phyloP scores from a whole-genome alignment of 2,797 vertebrate genomes.

The Megalops cyprinoides region DNA sequence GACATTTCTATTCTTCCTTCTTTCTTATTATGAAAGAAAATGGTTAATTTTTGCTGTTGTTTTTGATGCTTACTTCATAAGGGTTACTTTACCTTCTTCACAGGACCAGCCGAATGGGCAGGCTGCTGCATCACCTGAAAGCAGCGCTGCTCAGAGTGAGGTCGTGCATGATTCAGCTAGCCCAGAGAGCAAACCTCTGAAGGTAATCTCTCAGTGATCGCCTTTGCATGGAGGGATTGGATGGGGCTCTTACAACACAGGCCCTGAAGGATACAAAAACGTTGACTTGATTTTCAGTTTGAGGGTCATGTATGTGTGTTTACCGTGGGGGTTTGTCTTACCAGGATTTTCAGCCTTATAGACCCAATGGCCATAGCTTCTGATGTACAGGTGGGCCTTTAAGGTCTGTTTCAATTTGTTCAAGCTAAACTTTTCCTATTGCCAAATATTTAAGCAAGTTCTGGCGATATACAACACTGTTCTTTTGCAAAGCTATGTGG shows the following conservation, averaged over 20 bases:
- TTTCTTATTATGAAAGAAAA: not conserved
- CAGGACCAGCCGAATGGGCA: constrained; percentile 21
- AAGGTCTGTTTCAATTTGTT: not conserved
- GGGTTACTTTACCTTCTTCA: not conserved
- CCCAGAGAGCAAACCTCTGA: constrained; percentile 12
- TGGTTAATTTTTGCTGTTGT: not conserved
- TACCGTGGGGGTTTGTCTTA: too few relatives aligned
- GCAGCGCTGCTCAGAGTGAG: not conserved
- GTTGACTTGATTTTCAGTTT: too few relatives aligned
- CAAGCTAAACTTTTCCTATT: not conserved
- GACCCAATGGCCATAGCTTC: too few relatives aligned
- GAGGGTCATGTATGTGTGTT: too few relatives aligned
- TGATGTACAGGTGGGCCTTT: not conserved
- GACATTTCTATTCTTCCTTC: not conserved
- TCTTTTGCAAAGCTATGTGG: not conserved
- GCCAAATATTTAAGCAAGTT: not conserved
- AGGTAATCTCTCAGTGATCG: too few relatives aligned
- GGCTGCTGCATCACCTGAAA: not conserved
- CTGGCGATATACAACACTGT: not conserved
- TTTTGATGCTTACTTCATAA: not conserved
- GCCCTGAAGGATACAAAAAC: too few relatives aligned
- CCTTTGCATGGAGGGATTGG: too few relatives aligned
- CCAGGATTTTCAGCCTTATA: too few relatives aligned
- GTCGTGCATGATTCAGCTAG: not conserved
- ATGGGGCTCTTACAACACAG: too few relatives aligned